phyloP scores from a whole-genome alignment of 2,888 invertebrate genomes.

The Onthophagus sagittarius region DNA sequence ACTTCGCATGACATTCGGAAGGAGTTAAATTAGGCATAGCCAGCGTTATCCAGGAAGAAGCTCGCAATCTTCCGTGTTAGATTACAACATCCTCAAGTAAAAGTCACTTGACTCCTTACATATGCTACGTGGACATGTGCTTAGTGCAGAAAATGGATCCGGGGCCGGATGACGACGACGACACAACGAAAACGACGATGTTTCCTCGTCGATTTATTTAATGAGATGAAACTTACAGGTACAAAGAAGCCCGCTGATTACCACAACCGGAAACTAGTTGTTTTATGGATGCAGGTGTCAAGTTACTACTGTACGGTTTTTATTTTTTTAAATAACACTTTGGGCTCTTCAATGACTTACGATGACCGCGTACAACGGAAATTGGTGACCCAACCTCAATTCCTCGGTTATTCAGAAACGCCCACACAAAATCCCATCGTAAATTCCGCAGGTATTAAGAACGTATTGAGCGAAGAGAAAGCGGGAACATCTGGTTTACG shows the following conservation, averaged over 20 bases:
- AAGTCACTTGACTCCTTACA: background rate
- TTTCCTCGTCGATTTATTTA: background rate
- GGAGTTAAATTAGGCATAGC: background rate
- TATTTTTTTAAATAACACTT: background rate
- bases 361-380: background rate
- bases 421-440: background rate
- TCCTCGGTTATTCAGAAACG: background rate
- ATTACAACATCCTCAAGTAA: background rate
- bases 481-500: background rate
- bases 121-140: background rate
- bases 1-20: background rate
- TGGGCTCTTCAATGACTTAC: background rate
- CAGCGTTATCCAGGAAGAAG: background rate
- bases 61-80: background rate
- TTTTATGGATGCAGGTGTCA: background rate
- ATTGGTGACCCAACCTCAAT: background rate
- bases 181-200: background rate
- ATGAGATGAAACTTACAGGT: background rate
- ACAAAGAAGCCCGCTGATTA: background rate
- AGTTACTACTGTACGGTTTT: background rate
- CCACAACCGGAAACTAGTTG: background rate
- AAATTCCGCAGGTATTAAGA: background rate
- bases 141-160: background rate
- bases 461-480: background rate
- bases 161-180: background rate